phyloP scores from a whole-genome alignment of 2,797 vertebrate species.

The Smutsia gigantea region DNA sequence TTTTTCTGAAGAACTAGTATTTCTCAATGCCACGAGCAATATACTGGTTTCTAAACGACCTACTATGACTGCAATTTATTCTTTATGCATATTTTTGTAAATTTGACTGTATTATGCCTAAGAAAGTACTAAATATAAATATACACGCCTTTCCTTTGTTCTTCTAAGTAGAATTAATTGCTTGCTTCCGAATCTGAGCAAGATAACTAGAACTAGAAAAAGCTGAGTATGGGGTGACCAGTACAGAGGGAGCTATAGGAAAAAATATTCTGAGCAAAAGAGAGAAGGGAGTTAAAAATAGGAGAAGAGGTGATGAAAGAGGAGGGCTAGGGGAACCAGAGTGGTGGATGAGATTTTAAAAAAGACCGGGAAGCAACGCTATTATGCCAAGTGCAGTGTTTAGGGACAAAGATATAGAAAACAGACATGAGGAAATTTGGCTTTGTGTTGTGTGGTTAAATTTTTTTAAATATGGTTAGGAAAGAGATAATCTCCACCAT shows the following conservation, averaged over 20 bases:
- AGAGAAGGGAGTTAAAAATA: neutral
- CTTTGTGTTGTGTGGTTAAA: neutral
- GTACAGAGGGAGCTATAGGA: neutral
- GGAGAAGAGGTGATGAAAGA: neutral
- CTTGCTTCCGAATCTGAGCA: neutral
- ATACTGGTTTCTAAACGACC: conserved; percentile 10
- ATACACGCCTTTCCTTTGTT: neutral
- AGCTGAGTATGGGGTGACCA: neutral
- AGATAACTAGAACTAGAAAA: neutral
- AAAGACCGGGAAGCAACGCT: neutral
- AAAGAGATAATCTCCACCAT: neutral
- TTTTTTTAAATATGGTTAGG: neutral
- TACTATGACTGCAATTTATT: neutral
- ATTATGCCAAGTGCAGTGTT: neutral
- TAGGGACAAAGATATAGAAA: neutral
- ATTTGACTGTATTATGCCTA: neutral
- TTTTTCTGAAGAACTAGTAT: conserved; percentile 17
- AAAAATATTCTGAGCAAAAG: neutral
- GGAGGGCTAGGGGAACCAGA: neutral
- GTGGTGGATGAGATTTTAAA: neutral
- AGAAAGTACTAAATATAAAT: neutral
- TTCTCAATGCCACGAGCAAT: neutral
- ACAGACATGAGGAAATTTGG: neutral
- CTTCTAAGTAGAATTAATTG: neutral
- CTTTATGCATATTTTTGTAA: conserved; percentile 16